Percentiles rank a stretch among this genome's conserved stretches.
phyloP scores from a whole-genome alignment of 1,140 invertebrate species.

The Aradophagus sp. region DNA sequence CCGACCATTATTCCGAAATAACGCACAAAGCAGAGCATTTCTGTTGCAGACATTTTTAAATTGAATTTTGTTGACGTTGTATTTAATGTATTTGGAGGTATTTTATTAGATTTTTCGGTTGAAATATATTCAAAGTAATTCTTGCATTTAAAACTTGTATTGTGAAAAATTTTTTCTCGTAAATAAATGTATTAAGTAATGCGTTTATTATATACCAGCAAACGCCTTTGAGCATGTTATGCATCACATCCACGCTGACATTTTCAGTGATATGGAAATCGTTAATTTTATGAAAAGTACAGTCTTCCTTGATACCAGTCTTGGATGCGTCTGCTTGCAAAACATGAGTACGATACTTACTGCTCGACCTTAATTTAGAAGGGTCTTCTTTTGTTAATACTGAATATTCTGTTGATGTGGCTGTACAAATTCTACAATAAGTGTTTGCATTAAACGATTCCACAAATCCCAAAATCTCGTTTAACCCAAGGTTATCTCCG shows the following conservation, averaged over 20 bases:
- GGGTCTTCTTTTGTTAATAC: constrained; percentile 1
- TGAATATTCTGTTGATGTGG: too few species aligned
- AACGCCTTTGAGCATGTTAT: constrained; percentile 16
- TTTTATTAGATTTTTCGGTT: constrained; percentile 8
- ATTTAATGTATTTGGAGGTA: not conserved
- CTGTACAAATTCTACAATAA: constrained; percentile 31
- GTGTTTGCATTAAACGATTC: constrained; percentile 21
- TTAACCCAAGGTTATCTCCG: constrained; percentile 5
- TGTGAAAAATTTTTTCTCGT: constrained; percentile 4
- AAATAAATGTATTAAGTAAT: constrained; percentile 1
- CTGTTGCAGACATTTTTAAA: constrained; percentile 18
- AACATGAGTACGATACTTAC: constrained; percentile 14
- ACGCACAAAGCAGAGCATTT: constrained; percentile 15
- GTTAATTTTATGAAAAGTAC: constrained; percentile 9
- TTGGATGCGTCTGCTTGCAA: not conserved
- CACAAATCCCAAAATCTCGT: constrained; percentile 4
- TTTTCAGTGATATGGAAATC: constrained; percentile 15
- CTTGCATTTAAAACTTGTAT: not conserved
- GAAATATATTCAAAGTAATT: constrained; percentile 11
- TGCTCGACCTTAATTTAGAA: constrained; percentile 5
- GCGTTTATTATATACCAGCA: constrained; percentile 4
- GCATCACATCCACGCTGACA: constrained; percentile 15
- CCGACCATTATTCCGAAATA: constrained; percentile 16
- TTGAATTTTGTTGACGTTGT: not conserved
- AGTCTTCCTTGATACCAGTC: constrained; percentile 24